Evolutionary conservation across 2,113 vertebrate species (phyloP).

Genomic region (Etia nguti): DNA sequence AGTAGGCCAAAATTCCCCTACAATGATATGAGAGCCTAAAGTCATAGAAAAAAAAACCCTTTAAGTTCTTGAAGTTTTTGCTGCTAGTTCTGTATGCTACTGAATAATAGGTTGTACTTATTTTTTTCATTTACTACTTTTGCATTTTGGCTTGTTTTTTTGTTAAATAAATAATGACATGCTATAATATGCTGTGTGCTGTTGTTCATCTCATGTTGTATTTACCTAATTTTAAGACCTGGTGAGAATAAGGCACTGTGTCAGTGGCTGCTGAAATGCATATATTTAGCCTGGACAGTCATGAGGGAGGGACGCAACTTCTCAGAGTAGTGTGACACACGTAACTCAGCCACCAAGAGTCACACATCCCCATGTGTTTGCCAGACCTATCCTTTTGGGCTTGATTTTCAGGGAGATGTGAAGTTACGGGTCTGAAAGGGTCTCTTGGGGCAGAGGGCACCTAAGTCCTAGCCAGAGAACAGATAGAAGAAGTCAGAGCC

Average conservation of each 20-base stretch:
- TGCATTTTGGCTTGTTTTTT: not conserved
- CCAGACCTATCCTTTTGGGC: conserved; percentile 40
- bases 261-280: conserved; percentile 10
- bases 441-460: conserved; percentile 53
- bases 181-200: not conserved
- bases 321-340: conserved; percentile 46
- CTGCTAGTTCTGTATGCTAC: not conserved
- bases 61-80: not conserved
- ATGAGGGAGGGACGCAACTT: conserved; percentile 54
- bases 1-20: not conserved
- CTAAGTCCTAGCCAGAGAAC: conserved; percentile 44
- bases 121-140: not conserved
- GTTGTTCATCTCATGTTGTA: not conserved
- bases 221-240: not conserved
- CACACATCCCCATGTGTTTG: conserved; percentile 55
- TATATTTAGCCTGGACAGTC: conserved; percentile 63
- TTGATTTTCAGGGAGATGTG: conserved; percentile 51
- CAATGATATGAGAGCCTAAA: not conserved
- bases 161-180: not conserved
- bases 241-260: not conserved
- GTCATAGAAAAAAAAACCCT: not conserved
- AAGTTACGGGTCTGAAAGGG: conserved; percentile 58
- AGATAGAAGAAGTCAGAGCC: conserved; percentile 35
- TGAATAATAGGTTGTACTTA: not conserved
- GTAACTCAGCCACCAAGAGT: conserved; percentile 52